These are phyloP conservation scores for Marcusenius ussheri DNA, from an alignment of 2,113 vertebrate genomes.

Conservation along the genomic window DNA sequence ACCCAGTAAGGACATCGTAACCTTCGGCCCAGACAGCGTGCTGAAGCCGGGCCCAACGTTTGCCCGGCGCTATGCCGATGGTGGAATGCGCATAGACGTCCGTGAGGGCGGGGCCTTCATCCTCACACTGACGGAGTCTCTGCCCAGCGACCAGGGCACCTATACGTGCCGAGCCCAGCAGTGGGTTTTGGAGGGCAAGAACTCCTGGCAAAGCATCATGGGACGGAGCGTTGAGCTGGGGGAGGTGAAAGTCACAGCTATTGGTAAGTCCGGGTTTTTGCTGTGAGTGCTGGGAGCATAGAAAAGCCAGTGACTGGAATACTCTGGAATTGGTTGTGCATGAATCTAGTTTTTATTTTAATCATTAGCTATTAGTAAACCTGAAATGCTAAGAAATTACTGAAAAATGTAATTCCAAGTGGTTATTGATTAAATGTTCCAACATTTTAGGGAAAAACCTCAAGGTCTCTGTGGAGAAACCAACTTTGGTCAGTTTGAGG, in stretches of 20 bases:
- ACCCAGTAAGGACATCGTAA: slow-evolving; percentile 60
- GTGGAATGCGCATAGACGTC: slow-evolving; percentile 69
- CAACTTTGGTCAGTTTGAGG: slow-evolving; percentile 38
- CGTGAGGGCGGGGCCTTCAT: slow-evolving; percentile 59
- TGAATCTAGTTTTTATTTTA: neutral
- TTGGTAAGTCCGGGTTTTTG: slow-evolving; percentile 60
- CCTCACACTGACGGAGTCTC: slow-evolving; percentile 63
- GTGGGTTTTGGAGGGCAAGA: slow-evolving; percentile 72
- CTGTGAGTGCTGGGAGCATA: neutral
- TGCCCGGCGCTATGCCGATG: slow-evolving; percentile 62
- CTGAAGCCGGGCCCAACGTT: slow-evolving; percentile 57
- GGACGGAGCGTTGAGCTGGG: slow-evolving; percentile 71
- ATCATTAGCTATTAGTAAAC: neutral
- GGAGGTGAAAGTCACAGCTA: slow-evolving; percentile 61
- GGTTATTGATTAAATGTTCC: neutral
- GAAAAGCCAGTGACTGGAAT: neutral
- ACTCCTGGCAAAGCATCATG: slow-evolving; percentile 76
- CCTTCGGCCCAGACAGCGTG: slow-evolving; percentile 68
- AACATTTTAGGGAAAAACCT: slow-evolving; percentile 51
- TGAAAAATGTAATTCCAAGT: neutral
- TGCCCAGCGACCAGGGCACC: slow-evolving; percentile 58
- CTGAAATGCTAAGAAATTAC: neutral
- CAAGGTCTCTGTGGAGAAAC: slow-evolving; percentile 39
- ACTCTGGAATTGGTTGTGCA: neutral
- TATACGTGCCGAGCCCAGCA: slow-evolving; percentile 76